phyloP scores from a whole-genome alignment of 1,140 invertebrate species.

The Megathymus violae region DNA sequence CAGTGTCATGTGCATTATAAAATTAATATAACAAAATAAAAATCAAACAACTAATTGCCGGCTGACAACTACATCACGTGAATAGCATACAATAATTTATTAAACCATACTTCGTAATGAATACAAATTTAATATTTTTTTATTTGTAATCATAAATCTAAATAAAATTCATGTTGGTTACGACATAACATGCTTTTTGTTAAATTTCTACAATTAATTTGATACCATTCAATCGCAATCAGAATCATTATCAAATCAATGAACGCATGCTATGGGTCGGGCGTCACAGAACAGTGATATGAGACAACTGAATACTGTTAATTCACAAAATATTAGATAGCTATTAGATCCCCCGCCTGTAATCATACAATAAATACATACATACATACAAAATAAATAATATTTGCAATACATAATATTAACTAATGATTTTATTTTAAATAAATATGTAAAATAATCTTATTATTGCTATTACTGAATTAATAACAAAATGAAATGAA shows the following conservation, averaged over 20 bases:
- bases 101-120: too few species aligned
- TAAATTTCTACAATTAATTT: not conserved
- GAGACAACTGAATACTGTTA: slow-evolving; percentile 8
- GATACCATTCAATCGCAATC: not conserved
- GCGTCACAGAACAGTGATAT: not conserved
- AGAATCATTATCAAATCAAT: not conserved
- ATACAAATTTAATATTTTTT: too few species aligned
- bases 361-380: slow-evolving; percentile 46
- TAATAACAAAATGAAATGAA: not conserved
- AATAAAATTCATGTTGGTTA: too few species aligned
- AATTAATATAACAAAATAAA: too few species aligned
- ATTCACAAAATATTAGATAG: slow-evolving; percentile 44
- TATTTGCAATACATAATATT: slow-evolving; percentile 3
- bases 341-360: slow-evolving; percentile 42
- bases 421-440: slow-evolving; percentile 16
- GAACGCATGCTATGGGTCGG: not conserved
- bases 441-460: not conserved
- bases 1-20: too few species aligned
- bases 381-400: slow-evolving; percentile 35
- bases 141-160: too few species aligned
- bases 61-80: too few species aligned
- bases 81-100: too few species aligned
- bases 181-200: slow-evolving; percentile 26
- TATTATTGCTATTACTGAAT: not conserved
- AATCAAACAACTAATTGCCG: too few species aligned